Evolutionary conservation across 2,888 invertebrate species (phyloP), one percentile per base, ranked within the genome.

Genomic region (Diarsia mendica): DNA sequence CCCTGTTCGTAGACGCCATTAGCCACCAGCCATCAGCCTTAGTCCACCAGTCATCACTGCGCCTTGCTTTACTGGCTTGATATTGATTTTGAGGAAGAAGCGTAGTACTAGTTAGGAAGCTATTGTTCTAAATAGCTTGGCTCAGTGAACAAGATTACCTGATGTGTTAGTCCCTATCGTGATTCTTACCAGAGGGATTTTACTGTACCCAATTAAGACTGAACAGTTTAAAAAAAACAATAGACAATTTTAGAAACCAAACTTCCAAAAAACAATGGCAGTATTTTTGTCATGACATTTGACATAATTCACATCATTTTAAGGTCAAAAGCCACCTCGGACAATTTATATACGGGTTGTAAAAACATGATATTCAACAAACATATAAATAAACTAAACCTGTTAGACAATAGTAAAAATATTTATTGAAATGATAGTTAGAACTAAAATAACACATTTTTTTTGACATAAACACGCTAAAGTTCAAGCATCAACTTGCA

Each of bases 401-500:
- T 6, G 0, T 23, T 23, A 55, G 2, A 23, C 11, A n/a, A 63
- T 44, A 2, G 10, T 1, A 33, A 33, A 33, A 33, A 33, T 49
- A 74, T 39, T 28, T 3, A n/a, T 39, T 48, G 13, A 28, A 44
- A 55, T 44, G 0, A 68, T 20, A 18, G 1, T 64, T 33, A 46
- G 49, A 58, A 48, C 23, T 53, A 65, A 51, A 51, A 60, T 53
- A 48, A 44, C 39, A 53, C 10, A 49, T 49, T 49, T 44, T 23
- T 65, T 69, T 72, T 79, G 48, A 79, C 55, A 81, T 53, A 11
- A 53, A n/a, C 44, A 11, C 18, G 23, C 18, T 78, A 67, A 81
- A 81, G 81, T 69, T 79, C 51, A 72, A 63, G 20, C n/a, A 10
- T 1, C 0, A 11, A 20, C 49, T 83, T 84, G 64, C 81, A 70